phyloP scores from a whole-genome alignment of 2,797 vertebrate species.

The Sebastes steindachneri region DNA sequence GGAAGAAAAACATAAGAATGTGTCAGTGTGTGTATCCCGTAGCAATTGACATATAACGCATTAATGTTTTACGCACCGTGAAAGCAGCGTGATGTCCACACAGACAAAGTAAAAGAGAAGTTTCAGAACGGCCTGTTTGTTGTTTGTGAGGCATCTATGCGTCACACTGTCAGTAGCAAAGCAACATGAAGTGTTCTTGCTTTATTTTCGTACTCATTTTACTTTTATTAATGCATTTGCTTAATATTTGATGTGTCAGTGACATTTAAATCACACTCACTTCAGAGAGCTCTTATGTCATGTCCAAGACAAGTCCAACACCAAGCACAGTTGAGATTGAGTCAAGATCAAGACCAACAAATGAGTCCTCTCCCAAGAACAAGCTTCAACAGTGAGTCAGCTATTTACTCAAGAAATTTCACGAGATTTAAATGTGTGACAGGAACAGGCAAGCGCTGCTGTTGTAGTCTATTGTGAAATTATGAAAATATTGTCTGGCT shows the following conservation, averaged over 20 bases:
- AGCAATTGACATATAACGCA: constrained; percentile 4
- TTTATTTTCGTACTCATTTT: neutral
- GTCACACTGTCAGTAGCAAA: constrained; percentile 1
- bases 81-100: neutral
- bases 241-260: neutral
- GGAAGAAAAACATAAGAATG: constrained; percentile 7
- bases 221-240: neutral
- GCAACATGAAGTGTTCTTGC: neutral
- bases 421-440: neutral
- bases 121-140: constrained; percentile 24
- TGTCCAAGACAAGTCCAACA: neutral
- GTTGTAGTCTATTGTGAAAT: neutral
- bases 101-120: neutral
- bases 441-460: neutral
- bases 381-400: neutral
- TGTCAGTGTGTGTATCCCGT: constrained; percentile 3
- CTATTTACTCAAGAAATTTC: neutral
- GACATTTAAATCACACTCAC: neutral
- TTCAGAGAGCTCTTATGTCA: too few species aligned
- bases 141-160: neutral
- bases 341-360: neutral
- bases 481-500: neutral
- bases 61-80: neutral
- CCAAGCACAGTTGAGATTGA: neutral
- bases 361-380: neutral